Percentiles rank a stretch among this genome's conserved stretches.
Evolutionary conservation across 2,797 vertebrate genomes (phyloP).

Genomic region (Sitta carolinensis): DNA sequence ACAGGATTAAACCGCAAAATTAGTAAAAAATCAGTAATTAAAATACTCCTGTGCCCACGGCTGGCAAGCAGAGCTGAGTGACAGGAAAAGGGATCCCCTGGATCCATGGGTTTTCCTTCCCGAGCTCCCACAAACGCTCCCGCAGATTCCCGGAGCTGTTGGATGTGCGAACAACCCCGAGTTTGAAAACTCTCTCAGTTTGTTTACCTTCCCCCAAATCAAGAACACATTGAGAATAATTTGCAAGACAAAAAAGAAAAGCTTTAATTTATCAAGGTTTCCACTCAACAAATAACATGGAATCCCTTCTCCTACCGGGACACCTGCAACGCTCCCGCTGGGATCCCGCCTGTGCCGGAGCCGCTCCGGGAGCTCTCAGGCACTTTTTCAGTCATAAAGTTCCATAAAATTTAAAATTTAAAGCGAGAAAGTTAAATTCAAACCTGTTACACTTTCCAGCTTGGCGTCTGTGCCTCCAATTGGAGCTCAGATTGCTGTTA

Average conservation of each 20-base stretch:
- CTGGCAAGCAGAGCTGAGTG: rapidly evolving
- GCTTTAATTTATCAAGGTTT: neutral
- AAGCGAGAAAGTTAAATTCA: neutral
- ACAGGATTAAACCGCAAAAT: neutral
- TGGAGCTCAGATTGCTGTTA: neutral
- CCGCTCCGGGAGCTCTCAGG: neutral
- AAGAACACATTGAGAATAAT: neutral
- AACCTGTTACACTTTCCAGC: neutral
- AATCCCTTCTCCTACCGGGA: neutral
- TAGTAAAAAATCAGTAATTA: neutral
- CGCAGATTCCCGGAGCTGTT: rapidly evolving
- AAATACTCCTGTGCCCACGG: rapidly evolving
- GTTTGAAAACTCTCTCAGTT: neutral
- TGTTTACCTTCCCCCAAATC: neutral
- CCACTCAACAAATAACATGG: neutral
- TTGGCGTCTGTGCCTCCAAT: neutral
- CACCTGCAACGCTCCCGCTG: neutral
- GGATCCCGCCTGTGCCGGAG: neutral
- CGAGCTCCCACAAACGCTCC: neutral
- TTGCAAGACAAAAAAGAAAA: neutral
- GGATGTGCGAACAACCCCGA: rapidly evolving
- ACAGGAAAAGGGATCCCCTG: neutral
- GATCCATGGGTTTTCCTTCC: neutral
- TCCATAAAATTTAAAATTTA: neutral
- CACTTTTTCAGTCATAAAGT: neutral